Evolutionary conservation across 2,797 vertebrate genomes (phyloP).

Genomic region (Brachyrhaphis roseni): DNA sequence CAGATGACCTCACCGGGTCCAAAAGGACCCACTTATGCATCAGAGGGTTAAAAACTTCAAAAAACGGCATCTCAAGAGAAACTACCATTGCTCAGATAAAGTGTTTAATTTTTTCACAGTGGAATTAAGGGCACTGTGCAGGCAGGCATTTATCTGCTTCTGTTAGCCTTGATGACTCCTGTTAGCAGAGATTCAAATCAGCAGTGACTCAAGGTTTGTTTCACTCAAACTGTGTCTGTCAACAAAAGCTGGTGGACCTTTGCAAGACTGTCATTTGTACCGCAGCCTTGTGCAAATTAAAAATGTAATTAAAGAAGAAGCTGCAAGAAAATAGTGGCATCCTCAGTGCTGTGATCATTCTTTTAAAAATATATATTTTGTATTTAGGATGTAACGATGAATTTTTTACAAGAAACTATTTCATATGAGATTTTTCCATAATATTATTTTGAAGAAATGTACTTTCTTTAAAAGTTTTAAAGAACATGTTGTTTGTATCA

Average conservation of each 20-base stretch:
- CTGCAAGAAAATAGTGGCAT: neutral
- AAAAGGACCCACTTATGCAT: too few species aligned
- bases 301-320: conserved; percentile 7
- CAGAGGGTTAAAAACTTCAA: neutral
- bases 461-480: too few species aligned
- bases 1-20: too few species aligned
- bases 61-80: conserved; percentile 15
- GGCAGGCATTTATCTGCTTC: conserved; percentile 28
- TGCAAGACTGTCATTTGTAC: conserved; percentile 25
- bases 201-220: conserved; percentile 50
- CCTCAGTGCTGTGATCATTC: neutral
- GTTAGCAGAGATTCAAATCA: conserved; percentile 51
- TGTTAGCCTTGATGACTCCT: conserved; percentile 67
- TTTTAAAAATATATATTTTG: neutral
- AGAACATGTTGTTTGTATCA: neutral
- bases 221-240: conserved; percentile 46
- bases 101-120: conserved; percentile 42
- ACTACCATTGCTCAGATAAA: neutral
- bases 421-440: neutral
- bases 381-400: neutral
- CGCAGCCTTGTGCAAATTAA: conserved; percentile 18
- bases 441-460: neutral
- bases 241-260: conserved; percentile 40
- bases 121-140: conserved; percentile 41
- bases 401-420: neutral